A percentile compares a stretch with the other conserved stretches of the same genome.
These are phyloP conservation scores for Mesorhabditis sp. DNA, from an alignment of 2,888 invertebrate species.

Conservation along the genomic window DNA sequence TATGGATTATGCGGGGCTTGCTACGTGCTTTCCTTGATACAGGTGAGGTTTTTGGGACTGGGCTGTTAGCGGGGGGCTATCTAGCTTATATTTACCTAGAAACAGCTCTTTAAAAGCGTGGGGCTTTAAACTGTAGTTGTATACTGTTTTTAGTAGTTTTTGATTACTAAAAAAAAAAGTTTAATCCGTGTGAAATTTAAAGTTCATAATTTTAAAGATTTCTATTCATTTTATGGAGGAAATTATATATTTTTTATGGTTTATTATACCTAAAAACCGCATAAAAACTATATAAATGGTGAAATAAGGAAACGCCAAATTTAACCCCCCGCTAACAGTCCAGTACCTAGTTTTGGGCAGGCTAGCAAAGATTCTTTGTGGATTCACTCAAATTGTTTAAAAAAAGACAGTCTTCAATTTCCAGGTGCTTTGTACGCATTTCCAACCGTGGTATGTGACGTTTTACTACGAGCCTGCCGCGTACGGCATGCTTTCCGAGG, in stretches of 20 bases:
- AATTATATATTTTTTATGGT: no score
- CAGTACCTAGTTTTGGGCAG: no score
- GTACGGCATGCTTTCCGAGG: conserved; percentile 54
- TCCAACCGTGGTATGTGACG: conserved; percentile 54
- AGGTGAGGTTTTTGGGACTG: conserved; percentile 35
- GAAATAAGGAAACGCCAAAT: not conserved
- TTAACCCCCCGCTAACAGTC: not conserved
- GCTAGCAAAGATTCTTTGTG: not conserved
- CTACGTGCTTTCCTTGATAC: conserved; percentile 44
- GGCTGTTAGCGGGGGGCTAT: not conserved
- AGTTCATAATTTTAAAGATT: no score
- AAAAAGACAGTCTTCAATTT: conserved; percentile 12
- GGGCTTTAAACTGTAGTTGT: no score
- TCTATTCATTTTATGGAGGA: no score
- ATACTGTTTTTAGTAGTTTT: no score
- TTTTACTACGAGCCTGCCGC: conserved; percentile 53
- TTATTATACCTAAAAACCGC: not conserved
- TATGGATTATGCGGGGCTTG: conserved; percentile 43
- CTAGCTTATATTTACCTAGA: no score
- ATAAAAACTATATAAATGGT: not conserved
- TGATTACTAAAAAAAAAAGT: no score
- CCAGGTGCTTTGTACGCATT: conserved; percentile 51
- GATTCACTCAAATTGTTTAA: not conserved
- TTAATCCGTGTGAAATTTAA: no score
- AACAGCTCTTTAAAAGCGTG: no score